These are phyloP conservation scores for Ochropacha duplaris DNA, from an alignment of 2,888 invertebrate genomes.

Conservation along the genomic window DNA sequence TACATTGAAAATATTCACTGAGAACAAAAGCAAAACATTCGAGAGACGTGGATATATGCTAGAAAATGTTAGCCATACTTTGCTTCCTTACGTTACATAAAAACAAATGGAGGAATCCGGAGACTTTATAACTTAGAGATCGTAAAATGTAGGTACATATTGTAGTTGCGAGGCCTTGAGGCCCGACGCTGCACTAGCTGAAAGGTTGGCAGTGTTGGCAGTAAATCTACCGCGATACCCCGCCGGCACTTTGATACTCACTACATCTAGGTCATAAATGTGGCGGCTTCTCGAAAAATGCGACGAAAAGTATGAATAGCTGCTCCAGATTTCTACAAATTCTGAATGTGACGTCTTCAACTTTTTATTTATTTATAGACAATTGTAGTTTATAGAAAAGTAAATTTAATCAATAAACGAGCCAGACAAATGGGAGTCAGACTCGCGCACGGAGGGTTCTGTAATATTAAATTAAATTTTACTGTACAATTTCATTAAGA, in stretches of 20 bases:
- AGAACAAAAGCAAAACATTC: neutral
- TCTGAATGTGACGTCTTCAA: neutral
- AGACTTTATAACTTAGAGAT: constrained; percentile 17
- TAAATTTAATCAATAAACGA: too few species aligned
- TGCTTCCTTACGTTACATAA: constrained; percentile 1
- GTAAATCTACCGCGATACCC: constrained; percentile 41
- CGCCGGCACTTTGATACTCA: constrained; percentile 38
- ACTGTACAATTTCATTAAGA: too few species aligned
- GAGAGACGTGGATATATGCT: neutral
- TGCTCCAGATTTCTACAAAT: constrained; percentile 20
- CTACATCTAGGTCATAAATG: constrained; percentile 50
- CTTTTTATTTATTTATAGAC: neutral
- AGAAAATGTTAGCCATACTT: neutral
- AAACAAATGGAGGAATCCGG: constrained; percentile 13
- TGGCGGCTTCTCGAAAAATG: constrained; percentile 36
- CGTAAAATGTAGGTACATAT: constrained; percentile 30
- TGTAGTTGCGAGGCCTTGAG: constrained; percentile 27
- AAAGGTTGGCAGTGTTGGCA: constrained; percentile 39
- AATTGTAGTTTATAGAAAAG: too few species aligned
- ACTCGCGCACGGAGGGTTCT: too few species aligned
- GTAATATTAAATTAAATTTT: too few species aligned
- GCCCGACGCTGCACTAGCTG: constrained; percentile 44
- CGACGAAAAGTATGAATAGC: constrained; percentile 18
- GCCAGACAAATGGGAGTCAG: too few species aligned
- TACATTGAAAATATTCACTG: neutral